Conservation (phyloP, 2,888 invertebrate genomes). For the Xanthorhoe spadicearia region DNA sequence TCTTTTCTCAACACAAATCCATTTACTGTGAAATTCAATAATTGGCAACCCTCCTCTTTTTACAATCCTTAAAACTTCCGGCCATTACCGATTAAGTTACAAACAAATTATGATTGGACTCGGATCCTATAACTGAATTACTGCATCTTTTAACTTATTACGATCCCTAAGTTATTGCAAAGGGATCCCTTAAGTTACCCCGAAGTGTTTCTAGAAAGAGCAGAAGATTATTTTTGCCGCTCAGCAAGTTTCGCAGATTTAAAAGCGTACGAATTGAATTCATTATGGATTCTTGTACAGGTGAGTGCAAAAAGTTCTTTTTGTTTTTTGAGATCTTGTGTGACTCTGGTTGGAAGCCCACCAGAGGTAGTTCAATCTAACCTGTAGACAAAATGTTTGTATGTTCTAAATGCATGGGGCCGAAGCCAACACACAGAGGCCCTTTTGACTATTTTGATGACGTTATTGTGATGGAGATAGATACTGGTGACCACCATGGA, state of each 20-base stretch:
- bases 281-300: slow-evolving; percentile 15
- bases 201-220: not conserved
- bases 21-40: not conserved
- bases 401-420: no score
- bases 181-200: not conserved
- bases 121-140: not conserved
- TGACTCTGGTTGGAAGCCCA: no score
- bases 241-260: slow-evolving; percentile 12
- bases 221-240: slow-evolving; percentile 6
- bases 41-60: not conserved
- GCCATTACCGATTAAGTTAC: not conserved
- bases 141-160: not conserved
- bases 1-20: not conserved
- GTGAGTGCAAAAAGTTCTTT: not conserved
- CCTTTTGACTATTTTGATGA: no score
- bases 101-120: not conserved
- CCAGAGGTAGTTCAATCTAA: no score
- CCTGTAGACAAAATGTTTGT: no score
- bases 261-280: slow-evolving; percentile 26
- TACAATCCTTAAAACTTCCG: not conserved
- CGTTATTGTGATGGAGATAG: no score
- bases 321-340: not conserved
- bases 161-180: not conserved
- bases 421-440: no score
- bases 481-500: no score